These are phyloP conservation scores for Bufotes viridis DNA, from an alignment of 2,797 vertebrate species.

Conservation along the genomic window DNA sequence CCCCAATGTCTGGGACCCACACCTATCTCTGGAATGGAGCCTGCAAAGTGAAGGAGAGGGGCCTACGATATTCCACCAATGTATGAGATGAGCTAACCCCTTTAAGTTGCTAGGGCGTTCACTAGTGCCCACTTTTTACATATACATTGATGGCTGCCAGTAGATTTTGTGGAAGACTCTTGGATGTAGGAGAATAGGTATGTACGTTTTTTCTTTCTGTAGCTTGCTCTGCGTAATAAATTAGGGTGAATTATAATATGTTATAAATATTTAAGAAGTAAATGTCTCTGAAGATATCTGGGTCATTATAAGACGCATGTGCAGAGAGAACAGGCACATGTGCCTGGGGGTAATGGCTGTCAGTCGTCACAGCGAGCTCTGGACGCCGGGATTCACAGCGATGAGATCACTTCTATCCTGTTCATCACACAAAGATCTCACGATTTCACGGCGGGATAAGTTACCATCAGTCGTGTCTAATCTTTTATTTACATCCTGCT, in stretches of 20 bases:
- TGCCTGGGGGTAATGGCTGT: background rate
- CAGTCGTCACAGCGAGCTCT: background rate
- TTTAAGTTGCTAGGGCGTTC: too few species aligned
- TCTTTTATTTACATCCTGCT: slow-evolving; percentile 2
- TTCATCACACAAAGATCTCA: background rate
- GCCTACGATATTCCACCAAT: too few species aligned
- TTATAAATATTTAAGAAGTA: background rate
- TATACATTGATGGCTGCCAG: too few species aligned
- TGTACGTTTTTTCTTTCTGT: too few species aligned
- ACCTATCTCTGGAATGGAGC: too few species aligned
- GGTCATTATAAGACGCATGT: background rate
- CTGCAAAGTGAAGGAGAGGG: too few species aligned
- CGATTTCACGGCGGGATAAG: background rate
- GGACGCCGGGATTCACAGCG: background rate
- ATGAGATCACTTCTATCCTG: background rate
- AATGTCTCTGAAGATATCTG: background rate
- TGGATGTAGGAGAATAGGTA: too few species aligned
- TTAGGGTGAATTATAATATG: background rate
- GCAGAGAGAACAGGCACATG: background rate
- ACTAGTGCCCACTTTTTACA: too few species aligned
- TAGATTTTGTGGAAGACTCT: background rate
- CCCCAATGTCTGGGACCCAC: too few species aligned
- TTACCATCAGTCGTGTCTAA: background rate
- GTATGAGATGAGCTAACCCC: too few species aligned
- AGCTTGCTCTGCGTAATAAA: background rate